A percentile compares a stretch with the other conserved stretches of the same genome.
Conservation (phyloP, 2,797 vertebrate genomes). For the Neosilurus hyrtlii region DNA sequence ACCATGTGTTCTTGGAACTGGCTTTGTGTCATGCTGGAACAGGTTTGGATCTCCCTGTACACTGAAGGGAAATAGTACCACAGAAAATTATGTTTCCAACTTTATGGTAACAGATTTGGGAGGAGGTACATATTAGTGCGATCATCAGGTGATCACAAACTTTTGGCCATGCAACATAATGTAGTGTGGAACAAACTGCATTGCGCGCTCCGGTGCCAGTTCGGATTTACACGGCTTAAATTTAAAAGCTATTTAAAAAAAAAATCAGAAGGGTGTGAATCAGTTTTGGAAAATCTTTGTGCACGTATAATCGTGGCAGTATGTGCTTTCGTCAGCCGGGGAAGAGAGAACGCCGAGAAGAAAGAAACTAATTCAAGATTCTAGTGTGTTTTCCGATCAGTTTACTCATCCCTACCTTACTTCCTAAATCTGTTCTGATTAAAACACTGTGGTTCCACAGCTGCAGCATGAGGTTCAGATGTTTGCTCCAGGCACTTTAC, state of each 20-base stretch:
- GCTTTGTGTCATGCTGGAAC: neutral
- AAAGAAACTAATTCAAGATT: neutral
- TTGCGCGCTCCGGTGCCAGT: neutral
- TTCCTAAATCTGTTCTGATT: conserved; percentile 16
- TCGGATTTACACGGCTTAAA: neutral
- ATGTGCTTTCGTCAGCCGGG: neutral
- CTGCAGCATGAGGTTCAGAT: neutral
- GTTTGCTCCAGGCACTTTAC: conserved; percentile 51
- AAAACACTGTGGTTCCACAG: conserved; percentile 20
- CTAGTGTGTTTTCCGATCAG: neutral
- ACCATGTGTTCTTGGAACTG: neutral
- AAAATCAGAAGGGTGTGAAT: neutral
- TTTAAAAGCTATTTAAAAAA: neutral
- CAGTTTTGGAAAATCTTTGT: neutral
- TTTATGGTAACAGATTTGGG: neutral
- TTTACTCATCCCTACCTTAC: neutral
- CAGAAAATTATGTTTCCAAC: neutral
- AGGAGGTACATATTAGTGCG: neutral
- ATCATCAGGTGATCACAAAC: neutral
- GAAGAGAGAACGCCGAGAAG: conserved; percentile 4
- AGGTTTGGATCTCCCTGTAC: neutral
- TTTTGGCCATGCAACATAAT: neutral
- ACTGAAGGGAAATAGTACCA: neutral
- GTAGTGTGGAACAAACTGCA: conserved; percentile 7
- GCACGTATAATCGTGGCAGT: conserved; percentile 13